Conservation (phyloP, 2,797 vertebrate species). For the Hyperoplus immaculatus region DNA sequence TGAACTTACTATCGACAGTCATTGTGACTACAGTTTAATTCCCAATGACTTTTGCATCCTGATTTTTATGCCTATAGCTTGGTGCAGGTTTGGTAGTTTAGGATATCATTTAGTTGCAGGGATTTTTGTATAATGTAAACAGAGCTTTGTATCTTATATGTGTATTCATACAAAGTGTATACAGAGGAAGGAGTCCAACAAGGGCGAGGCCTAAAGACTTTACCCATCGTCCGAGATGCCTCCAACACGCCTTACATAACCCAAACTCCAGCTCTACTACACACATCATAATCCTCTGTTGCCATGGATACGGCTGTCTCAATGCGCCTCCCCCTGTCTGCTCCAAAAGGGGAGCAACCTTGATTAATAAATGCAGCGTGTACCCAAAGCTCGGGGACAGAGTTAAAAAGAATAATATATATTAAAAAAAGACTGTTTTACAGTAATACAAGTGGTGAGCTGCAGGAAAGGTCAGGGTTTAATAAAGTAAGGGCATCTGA, state of each 20-base stretch:
- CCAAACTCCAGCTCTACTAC: slow-evolving; percentile 65
- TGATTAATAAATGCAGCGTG: slow-evolving; percentile 63
- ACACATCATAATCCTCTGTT: slow-evolving; percentile 81
- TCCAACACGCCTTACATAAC: slow-evolving; percentile 79
- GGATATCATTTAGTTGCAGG: background rate
- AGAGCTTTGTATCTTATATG: background rate
- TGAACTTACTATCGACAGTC: too few species aligned
- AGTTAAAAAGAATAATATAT: slow-evolving; percentile 45
- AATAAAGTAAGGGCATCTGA: slow-evolving; percentile 1
- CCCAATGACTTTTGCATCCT: too few species aligned
- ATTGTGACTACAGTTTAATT: too few species aligned
- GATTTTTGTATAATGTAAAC: background rate
- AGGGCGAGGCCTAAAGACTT: slow-evolving; percentile 48
- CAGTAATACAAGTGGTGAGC: background rate
- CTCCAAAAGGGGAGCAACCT: slow-evolving; percentile 68
- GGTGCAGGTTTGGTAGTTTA: background rate
- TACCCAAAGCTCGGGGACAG: slow-evolving; percentile 21
- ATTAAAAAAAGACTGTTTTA: background rate
- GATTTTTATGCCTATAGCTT: too few species aligned
- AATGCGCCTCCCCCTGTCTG: slow-evolving; percentile 57
- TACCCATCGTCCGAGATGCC: slow-evolving; percentile 69
- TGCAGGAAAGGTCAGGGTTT: slow-evolving; percentile 20
- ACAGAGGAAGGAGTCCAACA: background rate
- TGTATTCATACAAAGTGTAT: slow-evolving; percentile 15
- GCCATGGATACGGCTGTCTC: slow-evolving; percentile 79